A percentile compares a stretch with the other conserved stretches of the same genome.
phyloP scores from a whole-genome alignment of 2,113 vertebrate species.

The Prionailurus bengalensis region DNA sequence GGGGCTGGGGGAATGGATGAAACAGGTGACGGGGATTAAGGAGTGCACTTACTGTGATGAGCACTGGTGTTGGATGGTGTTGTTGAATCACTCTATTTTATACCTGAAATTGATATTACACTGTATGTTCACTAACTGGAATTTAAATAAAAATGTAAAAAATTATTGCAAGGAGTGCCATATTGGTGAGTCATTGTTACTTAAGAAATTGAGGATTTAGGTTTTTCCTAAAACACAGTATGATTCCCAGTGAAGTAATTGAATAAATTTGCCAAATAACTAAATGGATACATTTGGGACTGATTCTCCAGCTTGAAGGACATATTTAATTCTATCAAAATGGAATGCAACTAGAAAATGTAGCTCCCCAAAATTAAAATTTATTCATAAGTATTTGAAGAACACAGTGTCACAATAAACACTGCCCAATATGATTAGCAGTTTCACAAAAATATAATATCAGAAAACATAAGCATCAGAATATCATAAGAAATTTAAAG shows the following conservation, averaged over 20 bases:
- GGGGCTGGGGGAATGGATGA: not conserved
- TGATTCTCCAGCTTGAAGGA: not conserved
- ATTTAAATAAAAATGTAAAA: not conserved
- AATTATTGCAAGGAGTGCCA: not conserved
- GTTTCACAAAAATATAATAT: not conserved
- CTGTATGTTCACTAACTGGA: not conserved
- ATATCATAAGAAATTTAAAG: not conserved
- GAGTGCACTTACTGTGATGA: not conserved
- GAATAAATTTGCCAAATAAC: not conserved
- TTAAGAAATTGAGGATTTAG: not conserved
- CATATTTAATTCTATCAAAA: not conserved
- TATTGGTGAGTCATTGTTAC: not conserved
- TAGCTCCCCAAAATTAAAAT: not conserved
- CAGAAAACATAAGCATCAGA: not conserved
- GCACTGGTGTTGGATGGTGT: not conserved
- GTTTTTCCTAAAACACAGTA: not conserved
- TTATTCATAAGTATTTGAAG: not conserved
- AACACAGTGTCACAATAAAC: not conserved
- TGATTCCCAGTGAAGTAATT: not conserved
- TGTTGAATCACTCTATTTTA: not conserved
- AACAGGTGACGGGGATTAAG: not conserved
- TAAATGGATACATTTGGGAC: not conserved
- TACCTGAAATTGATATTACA: not conserved
- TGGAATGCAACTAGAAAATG: not conserved
- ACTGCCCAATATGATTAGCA: not conserved